Conservation (phyloP, 2,888 invertebrate genomes). For the Pomacea canaliculata region DNA sequence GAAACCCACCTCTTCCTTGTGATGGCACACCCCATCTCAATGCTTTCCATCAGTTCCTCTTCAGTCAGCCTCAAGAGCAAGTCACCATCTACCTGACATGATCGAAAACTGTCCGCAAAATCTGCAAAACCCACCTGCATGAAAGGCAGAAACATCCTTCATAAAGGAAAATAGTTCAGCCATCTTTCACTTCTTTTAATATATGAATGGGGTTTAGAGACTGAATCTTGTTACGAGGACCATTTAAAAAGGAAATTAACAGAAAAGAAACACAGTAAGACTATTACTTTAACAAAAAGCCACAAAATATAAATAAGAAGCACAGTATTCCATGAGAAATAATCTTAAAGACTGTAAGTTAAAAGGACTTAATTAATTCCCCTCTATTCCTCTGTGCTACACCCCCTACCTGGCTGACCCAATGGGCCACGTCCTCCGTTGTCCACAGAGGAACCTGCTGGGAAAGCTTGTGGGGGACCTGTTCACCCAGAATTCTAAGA, state of each 20-base stretch:
- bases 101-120: slow-evolving; percentile 85
- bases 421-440: slow-evolving; percentile 95
- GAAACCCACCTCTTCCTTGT: slow-evolving; percentile 81
- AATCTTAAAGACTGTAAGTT: too few species aligned
- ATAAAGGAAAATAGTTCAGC: too few species aligned
- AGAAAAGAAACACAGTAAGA: too few species aligned
- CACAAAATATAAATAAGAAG: too few species aligned
- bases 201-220: too few species aligned
- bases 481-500: slow-evolving; percentile 86
- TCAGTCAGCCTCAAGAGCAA: slow-evolving; percentile 91
- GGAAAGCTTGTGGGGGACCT: slow-evolving; percentile 95
- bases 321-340: too few species aligned
- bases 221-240: too few species aligned
- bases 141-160: neutral
- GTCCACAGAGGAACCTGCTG: slow-evolving; percentile 99
- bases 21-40: slow-evolving; percentile 93
- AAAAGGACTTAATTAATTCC: too few species aligned
- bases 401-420: slow-evolving; percentile 86
- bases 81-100: slow-evolving; percentile 96
- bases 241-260: too few species aligned
- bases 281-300: too few species aligned
- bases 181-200: too few species aligned
- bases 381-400: too few species aligned
- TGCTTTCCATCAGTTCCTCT: slow-evolving; percentile 91
- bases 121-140: slow-evolving; percentile 87